Evolutionary conservation across 2,888 invertebrate genomes (phyloP).

Genomic region (Cephus pulcher): DNA sequence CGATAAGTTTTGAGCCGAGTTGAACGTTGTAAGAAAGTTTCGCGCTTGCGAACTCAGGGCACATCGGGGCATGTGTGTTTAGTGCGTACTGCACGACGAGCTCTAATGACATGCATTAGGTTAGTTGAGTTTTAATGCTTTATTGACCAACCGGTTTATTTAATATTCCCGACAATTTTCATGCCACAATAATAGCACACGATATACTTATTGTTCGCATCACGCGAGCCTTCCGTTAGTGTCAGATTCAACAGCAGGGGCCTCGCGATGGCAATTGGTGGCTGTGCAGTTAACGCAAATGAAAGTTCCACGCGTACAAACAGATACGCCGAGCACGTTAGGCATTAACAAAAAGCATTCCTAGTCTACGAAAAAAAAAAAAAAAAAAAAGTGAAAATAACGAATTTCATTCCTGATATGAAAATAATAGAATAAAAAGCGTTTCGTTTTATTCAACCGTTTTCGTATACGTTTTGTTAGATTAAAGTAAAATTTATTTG

Average conservation of each 20-base stretch:
- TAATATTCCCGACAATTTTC: constrained; percentile 13
- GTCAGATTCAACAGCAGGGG: not conserved
- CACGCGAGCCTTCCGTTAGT: constrained; percentile 26
- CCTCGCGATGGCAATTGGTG: not conserved
- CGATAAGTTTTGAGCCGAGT: not conserved
- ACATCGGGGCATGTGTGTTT: not conserved
- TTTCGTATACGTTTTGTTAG: too few species aligned
- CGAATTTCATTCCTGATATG: too few species aligned
- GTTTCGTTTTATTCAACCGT: too few species aligned
- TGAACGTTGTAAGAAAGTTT: not conserved
- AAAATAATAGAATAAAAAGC: too few species aligned
- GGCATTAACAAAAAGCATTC: not conserved
- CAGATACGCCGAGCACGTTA: not conserved
- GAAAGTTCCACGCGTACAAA: not conserved
- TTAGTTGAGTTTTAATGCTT: not conserved
- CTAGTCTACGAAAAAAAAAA: not conserved
- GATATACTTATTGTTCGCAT: constrained; percentile 19
- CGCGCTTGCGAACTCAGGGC: not conserved
- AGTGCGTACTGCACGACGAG: not conserved
- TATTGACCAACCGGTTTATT: constrained; percentile 9
- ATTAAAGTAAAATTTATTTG: too few species aligned
- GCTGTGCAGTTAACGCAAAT: not conserved
- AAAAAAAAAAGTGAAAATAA: too few species aligned
- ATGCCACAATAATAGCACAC: constrained; percentile 9
- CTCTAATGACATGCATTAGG: constrained; percentile 6